Conservation (phyloP, 2,888 invertebrate genomes). For the Cenopis cana region DNA sequence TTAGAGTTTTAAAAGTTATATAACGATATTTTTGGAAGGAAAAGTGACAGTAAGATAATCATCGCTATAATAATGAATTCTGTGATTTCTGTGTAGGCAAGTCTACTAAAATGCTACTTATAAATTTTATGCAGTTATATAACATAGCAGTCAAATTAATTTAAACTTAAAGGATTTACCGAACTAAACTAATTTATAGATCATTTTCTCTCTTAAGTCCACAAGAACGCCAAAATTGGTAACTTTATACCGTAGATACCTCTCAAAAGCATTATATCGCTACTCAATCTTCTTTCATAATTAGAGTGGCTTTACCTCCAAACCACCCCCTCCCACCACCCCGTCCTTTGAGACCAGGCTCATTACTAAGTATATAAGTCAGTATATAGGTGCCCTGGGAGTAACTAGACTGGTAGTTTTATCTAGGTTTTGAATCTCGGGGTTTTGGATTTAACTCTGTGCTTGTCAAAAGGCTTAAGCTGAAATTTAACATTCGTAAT, state of each 20-base stretch:
- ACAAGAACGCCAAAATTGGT: constrained; percentile 21
- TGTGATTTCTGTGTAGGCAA: too few relatives aligned
- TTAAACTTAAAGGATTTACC: constrained; percentile 7
- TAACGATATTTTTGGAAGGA: too few relatives aligned
- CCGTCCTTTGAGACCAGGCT: constrained; percentile 65
- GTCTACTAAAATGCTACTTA: too few relatives aligned
- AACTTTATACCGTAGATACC: constrained; percentile 36
- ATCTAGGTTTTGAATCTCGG: constrained; percentile 37
- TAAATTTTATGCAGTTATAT: not conserved
- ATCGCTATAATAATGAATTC: too few relatives aligned
- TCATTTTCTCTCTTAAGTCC: constrained; percentile 21
- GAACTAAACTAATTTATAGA: constrained; percentile 14
- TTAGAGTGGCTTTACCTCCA: constrained; percentile 76
- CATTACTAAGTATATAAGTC: constrained; percentile 74
- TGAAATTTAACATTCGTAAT: not conserved
- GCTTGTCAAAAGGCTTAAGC: constrained; percentile 26
- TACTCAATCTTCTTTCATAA: constrained; percentile 83
- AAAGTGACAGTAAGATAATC: too few relatives aligned
- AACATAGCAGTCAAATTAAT: not conserved
- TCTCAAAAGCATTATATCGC: constrained; percentile 59
- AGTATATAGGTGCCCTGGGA: constrained; percentile 44
- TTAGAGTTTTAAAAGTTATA: too few relatives aligned
- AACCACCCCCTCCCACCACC: constrained; percentile 51
- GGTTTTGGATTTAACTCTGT: constrained; percentile 32
- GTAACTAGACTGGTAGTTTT: constrained; percentile 43